Conservation (phyloP, 2,888 invertebrate genomes). For the Seladonia tumulorum region DNA sequence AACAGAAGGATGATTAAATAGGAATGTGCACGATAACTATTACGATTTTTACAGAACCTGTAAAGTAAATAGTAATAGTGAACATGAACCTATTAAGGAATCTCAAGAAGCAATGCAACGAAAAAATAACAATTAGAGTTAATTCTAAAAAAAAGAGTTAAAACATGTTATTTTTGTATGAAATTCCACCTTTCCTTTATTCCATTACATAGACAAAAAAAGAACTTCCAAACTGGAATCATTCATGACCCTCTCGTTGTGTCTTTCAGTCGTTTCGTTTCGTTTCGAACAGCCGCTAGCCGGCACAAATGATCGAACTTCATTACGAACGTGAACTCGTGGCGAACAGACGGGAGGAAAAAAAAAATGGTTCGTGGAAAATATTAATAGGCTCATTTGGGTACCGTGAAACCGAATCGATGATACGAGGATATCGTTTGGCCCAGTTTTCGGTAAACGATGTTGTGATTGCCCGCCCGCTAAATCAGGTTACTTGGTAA, state of each 20-base stretch:
- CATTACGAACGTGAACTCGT: background rate
- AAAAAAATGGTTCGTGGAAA: constrained; percentile 12
- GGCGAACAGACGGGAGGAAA: background rate
- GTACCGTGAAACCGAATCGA: constrained; percentile 61
- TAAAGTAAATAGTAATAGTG: too few relatives aligned
- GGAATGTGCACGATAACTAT: too few relatives aligned
- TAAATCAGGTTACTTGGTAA: constrained; percentile 59
- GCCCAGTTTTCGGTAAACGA: constrained; percentile 62
- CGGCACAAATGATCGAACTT: background rate
- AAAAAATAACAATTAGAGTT: too few relatives aligned
- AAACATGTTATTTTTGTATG: too few relatives aligned
- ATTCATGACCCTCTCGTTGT: background rate
- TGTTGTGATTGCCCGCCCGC: constrained; percentile 49
- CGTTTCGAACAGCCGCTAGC: background rate
- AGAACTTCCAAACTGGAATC: background rate
- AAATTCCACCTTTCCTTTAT: too few relatives aligned
- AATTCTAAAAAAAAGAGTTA: too few relatives aligned
- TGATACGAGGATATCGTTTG: constrained; percentile 59
- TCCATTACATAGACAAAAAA: too few relatives aligned
- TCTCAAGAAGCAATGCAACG: too few relatives aligned
- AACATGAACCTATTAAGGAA: too few relatives aligned
- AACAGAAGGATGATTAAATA: too few relatives aligned
- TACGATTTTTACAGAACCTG: too few relatives aligned
- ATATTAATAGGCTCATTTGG: constrained; percentile 38
- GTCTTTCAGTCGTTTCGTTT: background rate